Conservation (phyloP, 2,797 vertebrate genomes). For the Myotis vivesi region DNA sequence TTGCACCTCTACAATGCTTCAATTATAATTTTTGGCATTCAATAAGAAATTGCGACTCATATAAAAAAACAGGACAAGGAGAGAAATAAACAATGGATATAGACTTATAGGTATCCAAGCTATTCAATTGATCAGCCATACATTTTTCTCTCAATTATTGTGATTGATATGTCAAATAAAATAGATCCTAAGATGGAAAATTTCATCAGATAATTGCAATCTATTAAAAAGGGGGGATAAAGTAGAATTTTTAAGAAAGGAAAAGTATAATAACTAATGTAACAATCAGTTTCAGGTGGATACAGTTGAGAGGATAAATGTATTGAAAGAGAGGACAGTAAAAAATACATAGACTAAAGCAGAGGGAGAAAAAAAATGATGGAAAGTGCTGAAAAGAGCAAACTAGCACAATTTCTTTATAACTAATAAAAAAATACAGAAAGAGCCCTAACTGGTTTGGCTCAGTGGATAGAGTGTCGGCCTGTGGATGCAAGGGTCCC, state of each 20-base stretch:
- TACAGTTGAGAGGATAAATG: not conserved
- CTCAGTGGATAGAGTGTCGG: no score
- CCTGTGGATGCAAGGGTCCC: no score
- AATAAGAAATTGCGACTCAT: not conserved
- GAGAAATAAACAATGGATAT: not conserved
- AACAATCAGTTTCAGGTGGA: not conserved
- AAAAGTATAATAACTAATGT: not conserved
- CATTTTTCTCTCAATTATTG: constrained; percentile 20
- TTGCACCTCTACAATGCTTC: not conserved
- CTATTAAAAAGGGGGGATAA: not conserved
- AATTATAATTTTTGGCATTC: not conserved
- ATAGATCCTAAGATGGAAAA: not conserved
- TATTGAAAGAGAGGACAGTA: not conserved
- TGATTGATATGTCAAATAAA: constrained; percentile 3
- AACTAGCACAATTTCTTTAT: not conserved
- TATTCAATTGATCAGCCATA: not conserved
- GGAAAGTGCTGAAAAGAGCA: not conserved
- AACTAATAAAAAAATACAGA: not conserved
- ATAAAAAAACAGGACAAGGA: not conserved
- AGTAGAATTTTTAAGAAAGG: constrained; percentile 9
- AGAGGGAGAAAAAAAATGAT: not conserved
- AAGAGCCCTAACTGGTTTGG: not conserved
- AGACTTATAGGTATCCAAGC: not conserved
- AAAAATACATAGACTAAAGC: not conserved
- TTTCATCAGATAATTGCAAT: not conserved